Evolutionary conservation across 1,140 invertebrate species (phyloP).

Genomic region (Diachasmimorpha longicaudata): DNA sequence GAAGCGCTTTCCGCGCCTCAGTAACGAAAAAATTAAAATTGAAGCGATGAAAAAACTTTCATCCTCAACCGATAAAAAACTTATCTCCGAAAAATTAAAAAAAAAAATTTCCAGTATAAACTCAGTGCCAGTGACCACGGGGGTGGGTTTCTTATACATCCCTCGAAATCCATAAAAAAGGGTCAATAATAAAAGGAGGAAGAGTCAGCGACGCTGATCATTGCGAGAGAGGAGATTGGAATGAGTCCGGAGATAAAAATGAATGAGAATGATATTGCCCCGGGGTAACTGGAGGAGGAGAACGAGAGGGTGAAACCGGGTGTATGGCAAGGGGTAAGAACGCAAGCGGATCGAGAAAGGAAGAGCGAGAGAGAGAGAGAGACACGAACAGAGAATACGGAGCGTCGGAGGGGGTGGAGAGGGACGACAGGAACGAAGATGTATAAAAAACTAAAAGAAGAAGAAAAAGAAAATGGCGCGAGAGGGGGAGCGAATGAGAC

Average conservation of each 20-base stretch:
- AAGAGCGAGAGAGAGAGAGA: not conserved
- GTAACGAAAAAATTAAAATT: too few relatives aligned
- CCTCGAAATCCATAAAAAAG: not conserved
- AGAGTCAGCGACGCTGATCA: conserved; percentile 32
- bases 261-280: conserved; percentile 41
- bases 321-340: not conserved
- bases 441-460: not conserved
- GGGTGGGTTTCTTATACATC: too few relatives aligned
- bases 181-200: conserved; percentile 22
- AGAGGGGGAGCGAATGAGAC: conserved; percentile 7
- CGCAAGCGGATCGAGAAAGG: too few relatives aligned
- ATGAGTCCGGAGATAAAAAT: conserved; percentile 36
- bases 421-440: not conserved
- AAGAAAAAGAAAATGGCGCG: not conserved
- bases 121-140: too few relatives aligned
- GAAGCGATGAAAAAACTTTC: too few relatives aligned
- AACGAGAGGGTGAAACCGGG: conserved; percentile 16
- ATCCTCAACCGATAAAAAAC: too few relatives aligned
- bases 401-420: not conserved
- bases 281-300: conserved; percentile 10
- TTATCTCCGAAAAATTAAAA: too few relatives aligned
- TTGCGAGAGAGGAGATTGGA: conserved; percentile 33
- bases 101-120: too few relatives aligned
- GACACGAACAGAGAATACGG: too few relatives aligned
- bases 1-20: too few relatives aligned